Base-by-base conservation (phyloP, 1,140 invertebrate species). In the Aphelenchoides besseyi region DNA sequence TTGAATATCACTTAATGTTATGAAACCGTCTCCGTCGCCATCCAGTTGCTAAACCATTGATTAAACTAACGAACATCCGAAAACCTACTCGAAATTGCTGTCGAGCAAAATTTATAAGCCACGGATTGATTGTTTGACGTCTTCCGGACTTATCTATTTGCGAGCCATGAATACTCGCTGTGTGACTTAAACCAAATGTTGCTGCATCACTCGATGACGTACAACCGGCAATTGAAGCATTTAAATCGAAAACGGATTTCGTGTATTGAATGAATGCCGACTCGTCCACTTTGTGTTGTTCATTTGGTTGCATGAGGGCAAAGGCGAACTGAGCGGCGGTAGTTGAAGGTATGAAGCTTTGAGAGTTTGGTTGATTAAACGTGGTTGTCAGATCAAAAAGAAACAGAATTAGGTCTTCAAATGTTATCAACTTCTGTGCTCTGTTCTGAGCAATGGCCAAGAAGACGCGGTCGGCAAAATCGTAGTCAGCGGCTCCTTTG, bases 281-380 rank as follows among this genome's bases (percentile, higher is more conserved):
- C 52, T 78, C 73, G 37, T 74, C 73, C 2, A 78, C 75, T 23
- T 36, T 48, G 3, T 63, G 67, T 70, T 76, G 37, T 35, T 66
- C 35, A 52, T 78, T 71, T 29, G 74, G 74, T 52, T 71, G 57
- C 77, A 78, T 79, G 37, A 78, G 61, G 32, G 57, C 29, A 59
- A 78, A 78, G 3, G 73, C 63, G 61, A 78, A 78, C 55, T 78
- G 69, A 12, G 76, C 77, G 0, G 72, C 57, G 29, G 76, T 77
- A 1, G 76, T 74, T 2, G 76, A 74, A 75, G 54, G 41, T 63
- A 35, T 35, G 8, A n/a, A 52, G 29, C 55, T 59, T 59, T 5
- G 5, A n/a, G n/a, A n/a, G n/a, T n/a, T n/a, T 5, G 18, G 5
- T 59, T 33, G 55, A 8, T 18, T 5, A 28, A 18, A 41, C 9